Evolutionary conservation across 2,797 vertebrate species (phyloP).

Genomic region (Hemitrygon akajei): DNA sequence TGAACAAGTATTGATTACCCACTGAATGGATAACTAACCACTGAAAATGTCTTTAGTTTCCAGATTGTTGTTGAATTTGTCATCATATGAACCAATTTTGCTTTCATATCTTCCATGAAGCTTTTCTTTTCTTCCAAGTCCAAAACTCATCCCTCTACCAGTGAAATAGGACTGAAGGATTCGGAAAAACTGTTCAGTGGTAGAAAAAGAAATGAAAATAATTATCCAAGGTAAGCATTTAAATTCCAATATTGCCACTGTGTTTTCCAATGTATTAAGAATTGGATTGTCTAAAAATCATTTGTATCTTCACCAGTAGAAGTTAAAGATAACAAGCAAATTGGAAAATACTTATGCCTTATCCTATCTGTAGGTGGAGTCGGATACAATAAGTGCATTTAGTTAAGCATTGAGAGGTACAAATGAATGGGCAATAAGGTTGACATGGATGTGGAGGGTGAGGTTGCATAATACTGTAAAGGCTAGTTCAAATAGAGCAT

Average conservation of each 20-base stretch:
- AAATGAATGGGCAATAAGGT: too few relatives aligned
- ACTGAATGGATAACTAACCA: conserved; percentile 1
- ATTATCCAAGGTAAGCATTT: neutral
- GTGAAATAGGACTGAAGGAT: conserved; percentile 44
- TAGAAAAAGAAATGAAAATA: neutral
- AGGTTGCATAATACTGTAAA: neutral
- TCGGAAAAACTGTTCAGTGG: conserved; percentile 44
- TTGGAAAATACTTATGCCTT: neutral
- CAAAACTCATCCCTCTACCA: conserved; percentile 41
- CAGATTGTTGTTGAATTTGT: conserved; percentile 44
- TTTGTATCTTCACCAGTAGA: neutral
- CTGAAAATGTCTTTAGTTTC: conserved; percentile 44
- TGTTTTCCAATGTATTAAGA: neutral
- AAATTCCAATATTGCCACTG: neutral
- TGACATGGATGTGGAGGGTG: too few relatives aligned
- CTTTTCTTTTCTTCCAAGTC: conserved; percentile 40
- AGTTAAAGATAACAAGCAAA: neutral
- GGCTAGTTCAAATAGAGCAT: neutral
- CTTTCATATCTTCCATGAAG: conserved; percentile 40
- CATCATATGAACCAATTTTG: conserved; percentile 40
- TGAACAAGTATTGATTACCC: neutral
- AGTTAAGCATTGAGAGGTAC: too few relatives aligned
- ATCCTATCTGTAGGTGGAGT: neutral
- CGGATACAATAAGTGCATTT: too few relatives aligned
- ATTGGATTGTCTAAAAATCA: neutral